These are phyloP conservation scores for Pipistrellus nathusii DNA, from an alignment of 2,797 vertebrate genomes.

Conservation along the genomic window DNA sequence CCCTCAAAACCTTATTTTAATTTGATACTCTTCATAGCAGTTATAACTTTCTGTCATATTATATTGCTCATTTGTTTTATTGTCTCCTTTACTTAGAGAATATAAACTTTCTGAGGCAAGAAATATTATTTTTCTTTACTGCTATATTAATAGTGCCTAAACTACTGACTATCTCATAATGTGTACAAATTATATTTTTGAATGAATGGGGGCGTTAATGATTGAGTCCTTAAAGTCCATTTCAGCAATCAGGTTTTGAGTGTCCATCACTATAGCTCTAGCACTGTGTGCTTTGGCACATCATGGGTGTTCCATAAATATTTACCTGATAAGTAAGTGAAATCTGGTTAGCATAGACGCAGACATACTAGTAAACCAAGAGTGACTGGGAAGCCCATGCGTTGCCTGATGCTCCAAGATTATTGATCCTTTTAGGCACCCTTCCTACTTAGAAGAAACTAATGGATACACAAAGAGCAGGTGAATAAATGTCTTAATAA, in stretches of 20 bases:
- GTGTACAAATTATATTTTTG: constrained; percentile 17
- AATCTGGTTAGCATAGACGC: neutral
- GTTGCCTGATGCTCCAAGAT: neutral
- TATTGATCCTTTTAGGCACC: neutral
- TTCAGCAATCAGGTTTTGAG: neutral
- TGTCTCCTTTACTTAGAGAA: neutral
- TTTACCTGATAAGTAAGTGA: neutral
- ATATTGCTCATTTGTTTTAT: neutral
- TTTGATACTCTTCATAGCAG: neutral
- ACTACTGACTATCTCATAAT: neutral
- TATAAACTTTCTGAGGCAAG: neutral
- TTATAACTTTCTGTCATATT: neutral
- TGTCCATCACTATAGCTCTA: neutral
- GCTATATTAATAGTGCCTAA: neutral
- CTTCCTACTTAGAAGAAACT: neutral
- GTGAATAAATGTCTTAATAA: neutral
- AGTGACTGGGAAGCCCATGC: neutral
- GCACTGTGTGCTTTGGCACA: neutral
- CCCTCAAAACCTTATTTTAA: neutral
- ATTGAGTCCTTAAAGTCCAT: neutral
- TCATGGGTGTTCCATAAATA: neutral
- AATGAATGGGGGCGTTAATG: neutral
- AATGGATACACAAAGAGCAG: neutral
- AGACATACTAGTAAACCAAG: neutral
- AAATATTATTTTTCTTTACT: neutral